Evolutionary conservation across 2,888 invertebrate genomes (phyloP), one percentile per base, ranked within the genome.

Genomic region (Gortyna flavago): DNA sequence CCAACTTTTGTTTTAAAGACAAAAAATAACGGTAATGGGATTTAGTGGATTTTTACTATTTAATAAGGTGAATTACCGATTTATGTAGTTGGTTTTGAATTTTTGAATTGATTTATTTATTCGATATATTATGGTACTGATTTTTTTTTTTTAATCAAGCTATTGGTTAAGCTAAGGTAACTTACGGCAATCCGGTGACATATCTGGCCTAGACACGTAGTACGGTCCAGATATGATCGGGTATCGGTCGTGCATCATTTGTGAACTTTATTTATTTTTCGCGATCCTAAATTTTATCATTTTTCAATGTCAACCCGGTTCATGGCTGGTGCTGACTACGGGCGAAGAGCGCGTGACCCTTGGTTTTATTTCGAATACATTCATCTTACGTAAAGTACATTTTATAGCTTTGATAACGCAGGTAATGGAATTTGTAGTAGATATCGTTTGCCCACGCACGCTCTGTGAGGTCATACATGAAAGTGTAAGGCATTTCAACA

Each of bases 351-450:
- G 88, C 72, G 81, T 86, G 87, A 85, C 85, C 89, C 88, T 83
- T 81, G 88, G 90, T 94, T 94, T 94, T 95, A 94, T 94, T 93
- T 89, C 84, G 87, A 87, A 79, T 90, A 86, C 90, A 92, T 91
- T 92, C 89, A 90, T 84, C 84, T 90, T 90, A 89, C 91, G 92
- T 89, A 88, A 80, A 79, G 72, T 65, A 80, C 79, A 80, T 91
- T 93, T 93, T 92, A 94, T 89, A 86, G 89, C 88, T 77, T 74
- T 75, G 91, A 89, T 90, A 91, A 88, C 84, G 85, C 21, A 78
- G 84, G 88, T 87, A 86, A 86, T 86, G 80, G 69, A 80, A 80
- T 80, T 81, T 76, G 75, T 84, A 61, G 78, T 74, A 83, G 61
- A 70, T 80, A 79, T 84, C 67, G 84, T 75, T 76, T 74, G 69